Conservation (phyloP, 2,797 vertebrate species). For the Molossus molossus region DNA sequence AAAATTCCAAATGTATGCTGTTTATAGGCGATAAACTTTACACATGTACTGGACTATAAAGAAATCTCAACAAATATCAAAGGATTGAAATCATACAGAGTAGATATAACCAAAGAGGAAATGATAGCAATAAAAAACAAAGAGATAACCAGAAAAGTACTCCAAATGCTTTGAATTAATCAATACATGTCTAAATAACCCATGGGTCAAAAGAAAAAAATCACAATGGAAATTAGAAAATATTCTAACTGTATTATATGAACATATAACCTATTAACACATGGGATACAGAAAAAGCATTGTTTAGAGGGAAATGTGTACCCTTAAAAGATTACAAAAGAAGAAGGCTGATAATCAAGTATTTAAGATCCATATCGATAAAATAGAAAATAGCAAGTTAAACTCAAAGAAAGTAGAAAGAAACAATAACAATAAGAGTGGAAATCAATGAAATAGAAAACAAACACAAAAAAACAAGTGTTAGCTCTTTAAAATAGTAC, state of each 20-base stretch:
- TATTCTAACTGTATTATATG: constrained; percentile 32
- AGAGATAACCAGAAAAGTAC: constrained; percentile 47
- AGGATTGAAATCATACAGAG: not conserved
- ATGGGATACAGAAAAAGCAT: not conserved
- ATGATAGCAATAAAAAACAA: constrained; percentile 17
- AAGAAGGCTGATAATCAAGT: constrained; percentile 14
- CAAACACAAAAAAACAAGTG: not conserved
- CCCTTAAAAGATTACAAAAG: not conserved
- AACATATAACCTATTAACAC: not conserved
- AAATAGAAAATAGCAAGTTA: constrained; percentile 26
- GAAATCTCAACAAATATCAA: constrained; percentile 8
- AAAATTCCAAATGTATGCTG: not conserved
- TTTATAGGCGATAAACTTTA: not conserved
- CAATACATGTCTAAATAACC: constrained; percentile 5
- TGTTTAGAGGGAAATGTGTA: not conserved
- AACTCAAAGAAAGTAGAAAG: constrained; percentile 18
- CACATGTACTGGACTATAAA: constrained; percentile 5
- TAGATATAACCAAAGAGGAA: not conserved
- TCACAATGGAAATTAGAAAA: constrained; percentile 16
- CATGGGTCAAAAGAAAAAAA: constrained; percentile 19
- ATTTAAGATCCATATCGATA: not conserved
- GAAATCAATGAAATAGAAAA: constrained; percentile 36
- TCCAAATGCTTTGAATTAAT: not conserved
- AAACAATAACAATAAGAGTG: not conserved
- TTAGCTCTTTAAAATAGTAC: not conserved